Percentiles rank a stretch among this genome's conserved stretches.
phyloP scores from a whole-genome alignment of 2,888 invertebrate genomes.

The Chouioia cunea region DNA sequence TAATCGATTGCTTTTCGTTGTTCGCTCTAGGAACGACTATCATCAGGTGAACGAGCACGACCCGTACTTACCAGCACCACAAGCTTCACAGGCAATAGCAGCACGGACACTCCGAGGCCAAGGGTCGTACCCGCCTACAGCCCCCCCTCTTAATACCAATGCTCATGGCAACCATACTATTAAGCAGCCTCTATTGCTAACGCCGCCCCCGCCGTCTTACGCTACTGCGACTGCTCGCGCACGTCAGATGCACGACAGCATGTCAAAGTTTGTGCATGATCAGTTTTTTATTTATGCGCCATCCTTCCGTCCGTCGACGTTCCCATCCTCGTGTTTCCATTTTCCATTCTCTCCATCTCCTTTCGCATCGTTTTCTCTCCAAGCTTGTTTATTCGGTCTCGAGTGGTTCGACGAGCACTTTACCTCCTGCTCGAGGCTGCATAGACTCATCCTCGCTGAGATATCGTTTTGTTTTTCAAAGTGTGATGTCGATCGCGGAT shows the following conservation, averaged over 20 bases:
- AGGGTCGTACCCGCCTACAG: slow-evolving; percentile 80
- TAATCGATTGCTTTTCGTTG: slow-evolving; percentile 20
- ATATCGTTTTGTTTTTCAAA: too few species aligned
- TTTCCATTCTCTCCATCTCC: slow-evolving; percentile 17
- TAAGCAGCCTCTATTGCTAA: slow-evolving; percentile 70
- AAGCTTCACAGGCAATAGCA: slow-evolving; percentile 74
- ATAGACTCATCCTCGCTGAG: too few species aligned
- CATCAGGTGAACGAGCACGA: slow-evolving; percentile 89
- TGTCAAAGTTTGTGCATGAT: slow-evolving; percentile 71
- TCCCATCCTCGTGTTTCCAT: slow-evolving; percentile 45
- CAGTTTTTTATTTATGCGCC: slow-evolving; percentile 55
- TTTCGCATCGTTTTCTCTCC: too few species aligned
- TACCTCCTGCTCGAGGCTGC: too few species aligned
- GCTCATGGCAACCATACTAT: slow-evolving; percentile 72
- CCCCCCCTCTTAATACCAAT: slow-evolving; percentile 70
- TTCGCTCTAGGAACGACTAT: slow-evolving; percentile 77
- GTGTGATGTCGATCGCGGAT: too few species aligned
- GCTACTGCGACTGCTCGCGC: slow-evolving; percentile 71
- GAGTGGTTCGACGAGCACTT: too few species aligned
- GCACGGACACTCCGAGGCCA: slow-evolving; percentile 77
- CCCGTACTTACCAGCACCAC: slow-evolving; percentile 78
- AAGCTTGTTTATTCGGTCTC: too few species aligned
- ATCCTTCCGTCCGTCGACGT: slow-evolving; percentile 47
- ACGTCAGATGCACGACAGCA: slow-evolving; percentile 70
- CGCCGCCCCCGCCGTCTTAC: slow-evolving; percentile 75